phyloP scores from a whole-genome alignment of 2,113 vertebrate species.

The Sinocyclocheilus grahami region DNA sequence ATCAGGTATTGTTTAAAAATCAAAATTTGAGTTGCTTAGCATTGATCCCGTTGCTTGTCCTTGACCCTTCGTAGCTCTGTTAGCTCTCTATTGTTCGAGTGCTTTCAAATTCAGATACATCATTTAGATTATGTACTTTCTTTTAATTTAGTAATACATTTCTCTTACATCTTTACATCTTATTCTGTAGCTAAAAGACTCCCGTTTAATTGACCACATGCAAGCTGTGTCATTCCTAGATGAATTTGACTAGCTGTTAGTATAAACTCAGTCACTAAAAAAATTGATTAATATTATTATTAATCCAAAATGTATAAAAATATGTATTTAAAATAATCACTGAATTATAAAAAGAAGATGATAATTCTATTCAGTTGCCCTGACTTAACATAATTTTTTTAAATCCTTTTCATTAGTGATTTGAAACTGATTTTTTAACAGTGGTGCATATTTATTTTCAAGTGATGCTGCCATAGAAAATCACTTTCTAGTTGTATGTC shows the following conservation, averaged over 20 bases:
- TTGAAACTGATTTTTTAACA: background rate
- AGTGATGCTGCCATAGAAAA: background rate
- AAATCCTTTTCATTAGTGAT: background rate
- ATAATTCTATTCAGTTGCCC: background rate
- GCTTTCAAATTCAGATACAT: constrained; percentile 45
- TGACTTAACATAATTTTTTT: background rate
- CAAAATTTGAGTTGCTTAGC: constrained; percentile 39
- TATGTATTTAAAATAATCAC: background rate
- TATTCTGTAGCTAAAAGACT: background rate
- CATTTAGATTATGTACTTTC: constrained; percentile 38
- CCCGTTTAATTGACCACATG: background rate
- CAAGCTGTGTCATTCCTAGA: background rate
- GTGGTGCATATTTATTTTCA: background rate
- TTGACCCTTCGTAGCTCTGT: constrained; percentile 51
- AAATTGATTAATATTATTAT: background rate
- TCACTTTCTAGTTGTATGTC: background rate
- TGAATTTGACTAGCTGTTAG: too few relatives aligned
- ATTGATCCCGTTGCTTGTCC: constrained; percentile 52
- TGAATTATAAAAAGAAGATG: background rate
- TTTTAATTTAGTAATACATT: constrained; percentile 32
- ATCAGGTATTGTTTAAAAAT: constrained; percentile 44
- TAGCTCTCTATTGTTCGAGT: constrained; percentile 46
- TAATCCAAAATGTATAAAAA: background rate
- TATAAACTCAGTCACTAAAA: background rate
- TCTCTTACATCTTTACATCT: constrained; percentile 12